phyloP scores from a whole-genome alignment of 2,113 vertebrate species.

The Daphoenositta chrysoptera region DNA sequence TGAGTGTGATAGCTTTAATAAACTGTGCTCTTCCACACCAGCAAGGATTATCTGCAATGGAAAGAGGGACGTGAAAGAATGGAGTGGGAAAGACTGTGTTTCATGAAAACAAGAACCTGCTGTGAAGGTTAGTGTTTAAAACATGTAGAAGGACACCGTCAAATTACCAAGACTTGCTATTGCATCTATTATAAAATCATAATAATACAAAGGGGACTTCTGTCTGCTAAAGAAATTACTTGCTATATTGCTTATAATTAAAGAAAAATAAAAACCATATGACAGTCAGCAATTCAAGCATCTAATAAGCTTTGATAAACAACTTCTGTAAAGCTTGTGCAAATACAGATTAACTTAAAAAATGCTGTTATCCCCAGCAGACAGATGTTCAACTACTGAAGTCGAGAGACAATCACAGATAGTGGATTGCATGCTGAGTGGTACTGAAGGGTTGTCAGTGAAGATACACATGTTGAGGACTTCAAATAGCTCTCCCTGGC shows the following conservation, averaged over 20 bases:
- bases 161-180: not conserved
- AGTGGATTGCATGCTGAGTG: not conserved
- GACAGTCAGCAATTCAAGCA: not conserved
- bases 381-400: not conserved
- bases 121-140: not conserved
- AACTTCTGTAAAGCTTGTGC: not conserved
- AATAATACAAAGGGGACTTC: not conserved
- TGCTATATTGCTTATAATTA: not conserved
- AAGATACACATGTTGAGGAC: not conserved
- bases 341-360: slow-evolving; percentile 14
- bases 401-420: not conserved
- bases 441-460: not conserved
- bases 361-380: not conserved
- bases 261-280: not conserved
- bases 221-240: not conserved
- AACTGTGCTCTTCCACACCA: not conserved
- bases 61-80: not conserved
- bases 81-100: not conserved
- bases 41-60: not conserved
- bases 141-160: not conserved
- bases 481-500: not conserved
- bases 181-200: not conserved
- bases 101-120: not conserved
- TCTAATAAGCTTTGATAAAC: not conserved
- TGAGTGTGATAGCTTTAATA: not conserved